Percentiles rank a stretch among this genome's conserved stretches.
Evolutionary conservation across 2,888 invertebrate species (phyloP).

Genomic region (Caenorhabditis imperialis): DNA sequence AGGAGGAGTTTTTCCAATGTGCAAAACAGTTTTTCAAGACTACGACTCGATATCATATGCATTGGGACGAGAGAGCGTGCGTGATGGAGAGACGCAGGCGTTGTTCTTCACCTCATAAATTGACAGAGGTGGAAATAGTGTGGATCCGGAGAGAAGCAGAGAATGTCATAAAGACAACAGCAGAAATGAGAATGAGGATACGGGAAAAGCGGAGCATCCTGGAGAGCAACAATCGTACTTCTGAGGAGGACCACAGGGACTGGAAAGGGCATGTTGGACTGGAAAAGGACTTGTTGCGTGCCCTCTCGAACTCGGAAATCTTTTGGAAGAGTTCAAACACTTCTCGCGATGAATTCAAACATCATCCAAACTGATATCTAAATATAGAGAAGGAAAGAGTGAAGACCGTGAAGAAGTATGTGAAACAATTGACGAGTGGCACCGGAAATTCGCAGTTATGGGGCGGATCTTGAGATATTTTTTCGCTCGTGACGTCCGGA

Average conservation of each 20-base stretch:
- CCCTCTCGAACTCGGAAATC: no score
- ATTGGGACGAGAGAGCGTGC: conserved; percentile 11
- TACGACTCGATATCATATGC: conserved; percentile 36
- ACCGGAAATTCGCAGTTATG: conserved; percentile 29
- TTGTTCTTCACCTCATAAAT: conserved; percentile 13
- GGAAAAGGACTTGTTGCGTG: no score
- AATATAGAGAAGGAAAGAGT: background rate
- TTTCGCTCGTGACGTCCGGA: background rate
- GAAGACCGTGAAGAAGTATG: conserved; percentile 4
- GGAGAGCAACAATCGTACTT: no score
- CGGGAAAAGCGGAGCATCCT: no score
- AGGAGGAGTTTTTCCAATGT: background rate
- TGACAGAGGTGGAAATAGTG: conserved; percentile 23
- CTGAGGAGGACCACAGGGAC: no score
- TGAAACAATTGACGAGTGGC: conserved; percentile 7
- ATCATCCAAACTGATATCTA: no score
- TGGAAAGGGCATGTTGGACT: no score
- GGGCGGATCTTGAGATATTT: background rate
- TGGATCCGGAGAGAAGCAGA: conserved; percentile 8
- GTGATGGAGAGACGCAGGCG: conserved; percentile 1
- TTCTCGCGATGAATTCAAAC: no score
- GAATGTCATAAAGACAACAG: conserved; percentile 48
- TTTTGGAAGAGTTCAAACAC: no score
- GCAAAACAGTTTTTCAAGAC: conserved; percentile 27
- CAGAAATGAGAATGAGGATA: conserved; percentile 19